A percentile compares a stretch with the other conserved stretches of the same genome.
phyloP scores from a whole-genome alignment of 2,113 vertebrate genomes.

The Pluvianellus socialis region DNA sequence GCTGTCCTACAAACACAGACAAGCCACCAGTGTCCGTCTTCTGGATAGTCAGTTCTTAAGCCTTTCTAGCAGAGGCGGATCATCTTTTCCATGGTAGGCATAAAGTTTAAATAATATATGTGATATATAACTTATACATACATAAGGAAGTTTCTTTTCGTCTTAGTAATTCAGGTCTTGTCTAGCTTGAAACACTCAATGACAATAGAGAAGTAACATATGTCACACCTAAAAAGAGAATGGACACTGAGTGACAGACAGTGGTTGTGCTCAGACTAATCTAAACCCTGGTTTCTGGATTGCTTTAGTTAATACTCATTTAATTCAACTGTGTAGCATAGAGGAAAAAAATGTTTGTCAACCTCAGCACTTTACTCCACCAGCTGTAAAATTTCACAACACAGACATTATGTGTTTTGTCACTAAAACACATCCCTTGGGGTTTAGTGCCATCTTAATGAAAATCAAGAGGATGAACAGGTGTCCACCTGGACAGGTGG shows the following conservation, averaged over 20 bases:
- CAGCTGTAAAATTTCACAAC: not conserved
- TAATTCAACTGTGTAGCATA: not conserved
- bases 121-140: not conserved
- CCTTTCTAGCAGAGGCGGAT: not conserved
- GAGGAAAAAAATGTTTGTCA: not conserved
- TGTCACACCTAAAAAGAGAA: not conserved
- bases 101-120: not conserved
- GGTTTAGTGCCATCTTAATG: not conserved
- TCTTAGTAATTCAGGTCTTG: not conserved
- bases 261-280: not conserved
- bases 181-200: not conserved
- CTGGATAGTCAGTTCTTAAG: not conserved
- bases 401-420: not conserved
- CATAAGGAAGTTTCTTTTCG: not conserved
- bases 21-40: not conserved
- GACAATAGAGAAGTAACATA: not conserved
- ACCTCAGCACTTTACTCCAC: not conserved
- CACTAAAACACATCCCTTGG: not conserved
- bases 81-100: not conserved
- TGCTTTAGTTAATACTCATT: not conserved
- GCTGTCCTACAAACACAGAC: not conserved
- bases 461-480: not conserved
- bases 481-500: too few species aligned
- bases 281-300: not conserved
- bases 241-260: not conserved